phyloP scores from a whole-genome alignment of 2,888 invertebrate genomes.

The Willowsia nigromaculata region DNA sequence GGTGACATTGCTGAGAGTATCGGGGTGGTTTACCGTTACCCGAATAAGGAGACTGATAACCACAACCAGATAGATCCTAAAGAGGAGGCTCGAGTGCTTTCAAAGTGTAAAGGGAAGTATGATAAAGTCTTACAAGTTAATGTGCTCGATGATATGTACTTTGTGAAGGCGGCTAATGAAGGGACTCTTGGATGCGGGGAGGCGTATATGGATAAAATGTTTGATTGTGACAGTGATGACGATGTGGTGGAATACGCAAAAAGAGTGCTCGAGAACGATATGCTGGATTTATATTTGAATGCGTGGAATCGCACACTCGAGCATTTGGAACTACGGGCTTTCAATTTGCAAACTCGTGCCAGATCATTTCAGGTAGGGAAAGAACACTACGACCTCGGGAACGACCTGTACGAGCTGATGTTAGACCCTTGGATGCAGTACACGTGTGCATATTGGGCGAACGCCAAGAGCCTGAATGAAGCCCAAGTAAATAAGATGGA shows the following conservation, averaged over 20 bases:
- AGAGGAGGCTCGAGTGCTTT: background rate
- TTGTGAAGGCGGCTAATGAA: background rate
- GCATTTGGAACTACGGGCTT: no score
- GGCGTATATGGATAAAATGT: constrained; percentile 29
- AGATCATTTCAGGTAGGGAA: no score
- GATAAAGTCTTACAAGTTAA: background rate
- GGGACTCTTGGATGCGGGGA: constrained; percentile 21
- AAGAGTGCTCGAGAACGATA: no score
- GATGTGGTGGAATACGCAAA: no score
- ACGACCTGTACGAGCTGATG: constrained; percentile 34
- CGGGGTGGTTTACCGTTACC: background rate
- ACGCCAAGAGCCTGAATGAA: background rate
- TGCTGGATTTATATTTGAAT: no score
- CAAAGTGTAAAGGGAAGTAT: background rate
- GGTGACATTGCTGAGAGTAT: background rate
- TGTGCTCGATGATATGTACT: background rate
- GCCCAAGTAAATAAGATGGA: constrained; percentile 15
- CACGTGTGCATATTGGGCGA: constrained; percentile 48
- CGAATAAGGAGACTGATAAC: background rate
- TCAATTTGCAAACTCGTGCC: no score
- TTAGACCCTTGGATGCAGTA: constrained; percentile 41
- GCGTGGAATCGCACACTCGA: no score
- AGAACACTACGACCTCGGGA: constrained; percentile 48
- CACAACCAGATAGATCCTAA: background rate
- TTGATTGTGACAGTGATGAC: no score